Conservation (phyloP, 2,113 vertebrate genomes). For the Grus americana region DNA sequence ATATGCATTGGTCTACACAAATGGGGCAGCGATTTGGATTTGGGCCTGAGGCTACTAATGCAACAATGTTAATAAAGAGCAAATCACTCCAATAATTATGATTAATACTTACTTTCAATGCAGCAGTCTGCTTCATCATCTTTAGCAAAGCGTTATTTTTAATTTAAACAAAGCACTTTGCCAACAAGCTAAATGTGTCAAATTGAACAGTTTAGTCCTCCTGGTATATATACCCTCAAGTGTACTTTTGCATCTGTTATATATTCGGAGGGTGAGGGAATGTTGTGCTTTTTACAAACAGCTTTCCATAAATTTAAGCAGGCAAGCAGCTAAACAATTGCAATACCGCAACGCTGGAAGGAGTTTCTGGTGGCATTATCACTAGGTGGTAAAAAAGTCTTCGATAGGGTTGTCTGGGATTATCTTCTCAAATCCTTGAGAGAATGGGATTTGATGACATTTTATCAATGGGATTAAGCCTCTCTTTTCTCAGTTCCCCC, state of each 20-base stretch:
- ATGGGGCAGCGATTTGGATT: neutral
- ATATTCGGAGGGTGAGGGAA: neutral
- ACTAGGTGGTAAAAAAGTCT: neutral
- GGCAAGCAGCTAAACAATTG: neutral
- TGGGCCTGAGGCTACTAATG: neutral
- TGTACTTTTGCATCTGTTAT: constrained; percentile 2
- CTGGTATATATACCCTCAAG: neutral
- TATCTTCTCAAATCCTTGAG: neutral
- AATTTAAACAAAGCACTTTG: constrained; percentile 36
- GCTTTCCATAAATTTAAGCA: constrained; percentile 22
- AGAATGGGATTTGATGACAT: neutral
- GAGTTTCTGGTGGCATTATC: neutral
- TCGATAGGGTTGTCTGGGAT: neutral
- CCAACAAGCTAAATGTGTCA: constrained; percentile 19
- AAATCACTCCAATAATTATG: neutral
- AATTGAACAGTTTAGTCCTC: constrained; percentile 23
- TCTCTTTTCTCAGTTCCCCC: neutral
- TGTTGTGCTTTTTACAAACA: neutral
- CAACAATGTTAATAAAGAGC: neutral
- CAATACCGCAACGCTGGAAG: neutral
- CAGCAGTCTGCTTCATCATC: neutral
- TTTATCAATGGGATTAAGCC: neutral
- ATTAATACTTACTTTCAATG: constrained; percentile 1
- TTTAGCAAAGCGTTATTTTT: constrained; percentile 10
- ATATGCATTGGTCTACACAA: neutral